phyloP scores from a whole-genome alignment of 2,797 vertebrate genomes.

The Oreochromis mossambicus region DNA sequence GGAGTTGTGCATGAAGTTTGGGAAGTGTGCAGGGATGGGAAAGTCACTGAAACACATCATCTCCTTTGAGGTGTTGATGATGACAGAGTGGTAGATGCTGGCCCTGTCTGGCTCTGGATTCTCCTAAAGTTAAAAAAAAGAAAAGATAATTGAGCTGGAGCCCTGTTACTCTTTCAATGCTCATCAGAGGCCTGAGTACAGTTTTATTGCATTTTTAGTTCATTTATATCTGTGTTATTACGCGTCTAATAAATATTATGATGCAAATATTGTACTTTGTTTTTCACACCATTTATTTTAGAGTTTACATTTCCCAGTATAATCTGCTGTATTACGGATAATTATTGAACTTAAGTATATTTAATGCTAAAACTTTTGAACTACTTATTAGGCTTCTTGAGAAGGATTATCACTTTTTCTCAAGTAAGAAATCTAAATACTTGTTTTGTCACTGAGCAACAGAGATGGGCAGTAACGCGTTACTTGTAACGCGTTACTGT shows the following conservation, averaged over 20 bases:
- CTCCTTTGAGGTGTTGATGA: constrained; percentile 91
- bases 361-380: not conserved
- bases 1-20: constrained; percentile 79
- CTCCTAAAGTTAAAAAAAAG: constrained; percentile 69
- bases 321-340: not conserved
- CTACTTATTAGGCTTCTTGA: not conserved
- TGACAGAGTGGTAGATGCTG: constrained; percentile 86
- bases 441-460: not conserved
- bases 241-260: accelerated
- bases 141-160: not conserved
- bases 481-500: no score
- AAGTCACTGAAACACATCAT: constrained; percentile 89
- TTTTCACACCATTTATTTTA: not conserved
- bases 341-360: not conserved
- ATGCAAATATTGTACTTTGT: not conserved
- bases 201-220: not conserved
- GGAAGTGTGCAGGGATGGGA: constrained; percentile 85
- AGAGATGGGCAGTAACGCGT: no score
- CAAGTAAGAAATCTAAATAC: not conserved
- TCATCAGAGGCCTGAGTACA: accelerated
- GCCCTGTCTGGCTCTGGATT: constrained; percentile 79
- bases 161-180: not conserved
- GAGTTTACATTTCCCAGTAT: not conserved
- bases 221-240: accelerated
- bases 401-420: not conserved